These are phyloP conservation scores for Agrypnia vestita DNA, from an alignment of 1,140 invertebrate species.

Conservation along the genomic window DNA sequence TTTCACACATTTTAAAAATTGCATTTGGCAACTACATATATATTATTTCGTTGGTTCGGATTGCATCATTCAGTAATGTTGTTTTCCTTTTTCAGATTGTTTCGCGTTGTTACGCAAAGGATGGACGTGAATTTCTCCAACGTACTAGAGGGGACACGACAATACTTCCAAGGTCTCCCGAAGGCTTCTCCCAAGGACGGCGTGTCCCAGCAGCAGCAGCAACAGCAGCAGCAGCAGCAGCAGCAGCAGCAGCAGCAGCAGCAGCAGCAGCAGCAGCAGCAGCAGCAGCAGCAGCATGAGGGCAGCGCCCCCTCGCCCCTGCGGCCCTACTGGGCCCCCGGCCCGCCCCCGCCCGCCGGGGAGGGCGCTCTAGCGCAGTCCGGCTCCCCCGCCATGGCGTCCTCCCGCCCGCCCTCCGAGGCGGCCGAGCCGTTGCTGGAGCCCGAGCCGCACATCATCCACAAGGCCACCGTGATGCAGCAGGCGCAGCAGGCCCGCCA, in stretches of 20 bases:
- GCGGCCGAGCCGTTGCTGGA: conserved; percentile 63
- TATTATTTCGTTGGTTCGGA: too few relatives aligned
- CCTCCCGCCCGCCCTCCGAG: conserved; percentile 67
- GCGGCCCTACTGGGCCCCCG: conserved; percentile 69
- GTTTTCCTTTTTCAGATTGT: conserved; percentile 48
- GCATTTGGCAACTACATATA: too few relatives aligned
- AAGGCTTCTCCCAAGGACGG: conserved; percentile 72
- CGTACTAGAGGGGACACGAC: conserved; percentile 85
- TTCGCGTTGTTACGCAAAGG: conserved; percentile 68
- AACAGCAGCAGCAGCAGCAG: conserved; percentile 58
- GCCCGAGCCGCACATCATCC: conserved; percentile 69
- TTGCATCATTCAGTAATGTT: neutral
- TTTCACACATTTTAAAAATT: too few relatives aligned
- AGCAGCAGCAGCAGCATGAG: conserved; percentile 60
- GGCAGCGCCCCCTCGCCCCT: conserved; percentile 65
- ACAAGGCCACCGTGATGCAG: conserved; percentile 72
- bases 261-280: conserved; percentile 56
- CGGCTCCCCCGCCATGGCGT: conserved; percentile 51
- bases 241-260: conserved; percentile 59
- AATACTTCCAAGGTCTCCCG: conserved; percentile 85
- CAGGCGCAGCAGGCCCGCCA: conserved; percentile 71
- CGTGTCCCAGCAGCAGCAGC: conserved; percentile 63
- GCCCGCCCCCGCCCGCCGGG: conserved; percentile 67
- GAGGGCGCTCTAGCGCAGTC: conserved; percentile 65
- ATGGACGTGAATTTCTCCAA: conserved; percentile 86